Conservation (phyloP, 2,113 vertebrate species). For the Suncus etruscus region DNA sequence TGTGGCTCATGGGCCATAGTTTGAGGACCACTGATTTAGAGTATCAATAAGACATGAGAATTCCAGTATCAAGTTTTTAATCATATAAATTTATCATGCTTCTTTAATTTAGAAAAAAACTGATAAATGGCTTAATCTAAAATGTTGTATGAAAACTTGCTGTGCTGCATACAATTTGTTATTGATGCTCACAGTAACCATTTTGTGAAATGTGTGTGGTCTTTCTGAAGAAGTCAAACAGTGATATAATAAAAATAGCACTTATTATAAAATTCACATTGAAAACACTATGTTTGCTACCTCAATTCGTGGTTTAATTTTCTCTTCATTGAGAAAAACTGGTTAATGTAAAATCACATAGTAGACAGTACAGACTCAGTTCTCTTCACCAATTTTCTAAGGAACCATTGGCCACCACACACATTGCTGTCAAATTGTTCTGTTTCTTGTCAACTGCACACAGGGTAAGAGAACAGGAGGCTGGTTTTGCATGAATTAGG, state of each 20-base stretch:
- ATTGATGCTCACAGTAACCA: slow-evolving; percentile 66
- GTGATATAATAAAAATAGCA: slow-evolving; percentile 64
- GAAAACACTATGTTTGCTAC: slow-evolving; percentile 56
- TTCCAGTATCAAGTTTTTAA: background rate
- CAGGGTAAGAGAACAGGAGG: background rate
- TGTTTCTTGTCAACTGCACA: slow-evolving; percentile 68
- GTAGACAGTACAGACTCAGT: slow-evolving; percentile 14
- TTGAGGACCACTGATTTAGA: no score
- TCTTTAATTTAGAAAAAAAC: slow-evolving; percentile 49
- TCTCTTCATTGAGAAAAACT: slow-evolving; percentile 69
- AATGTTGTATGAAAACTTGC: slow-evolving; percentile 64
- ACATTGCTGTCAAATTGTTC: slow-evolving; percentile 73
- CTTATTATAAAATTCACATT: slow-evolving; percentile 68
- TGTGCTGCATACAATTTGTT: slow-evolving; percentile 34
- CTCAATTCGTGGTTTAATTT: slow-evolving; percentile 71
- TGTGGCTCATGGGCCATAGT: no score
- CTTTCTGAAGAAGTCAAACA: slow-evolving; percentile 59
- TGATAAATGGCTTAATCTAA: slow-evolving; percentile 52
- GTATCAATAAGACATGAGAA: slow-evolving; percentile 5
- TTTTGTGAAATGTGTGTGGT: slow-evolving; percentile 75
- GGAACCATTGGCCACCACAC: slow-evolving; percentile 60
- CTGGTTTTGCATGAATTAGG: background rate
- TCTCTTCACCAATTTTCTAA: slow-evolving; percentile 47
- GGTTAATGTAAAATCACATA: slow-evolving; percentile 60
- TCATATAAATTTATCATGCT: background rate